Conservation (phyloP, 2,113 vertebrate species). For the Panurus biarmicus region DNA sequence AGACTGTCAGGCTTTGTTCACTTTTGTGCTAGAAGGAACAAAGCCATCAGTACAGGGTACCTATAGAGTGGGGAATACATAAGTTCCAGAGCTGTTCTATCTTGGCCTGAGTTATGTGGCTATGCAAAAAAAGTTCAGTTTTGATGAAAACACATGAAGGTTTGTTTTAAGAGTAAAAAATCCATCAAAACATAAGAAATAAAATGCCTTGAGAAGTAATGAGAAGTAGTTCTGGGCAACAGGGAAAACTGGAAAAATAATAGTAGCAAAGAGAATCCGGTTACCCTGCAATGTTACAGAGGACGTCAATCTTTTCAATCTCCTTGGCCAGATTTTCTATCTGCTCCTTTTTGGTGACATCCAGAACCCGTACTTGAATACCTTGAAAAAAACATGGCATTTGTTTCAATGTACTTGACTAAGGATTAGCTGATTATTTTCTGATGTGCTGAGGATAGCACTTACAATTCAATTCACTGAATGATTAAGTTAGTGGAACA, state of each 20-base stretch:
- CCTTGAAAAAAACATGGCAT: slow-evolving; percentile 61
- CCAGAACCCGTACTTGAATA: slow-evolving; percentile 81
- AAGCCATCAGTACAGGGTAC: not conserved
- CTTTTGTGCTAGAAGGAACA: not conserved
- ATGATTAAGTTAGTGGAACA: not conserved
- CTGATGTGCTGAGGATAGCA: not conserved
- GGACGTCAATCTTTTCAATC: slow-evolving; percentile 83
- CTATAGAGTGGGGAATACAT: fast-evolving
- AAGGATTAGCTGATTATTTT: not conserved
- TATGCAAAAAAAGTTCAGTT: not conserved
- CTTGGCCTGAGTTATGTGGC: not conserved
- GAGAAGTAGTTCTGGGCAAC: not conserved
- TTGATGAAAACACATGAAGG: not conserved
- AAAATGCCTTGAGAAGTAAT: not conserved
- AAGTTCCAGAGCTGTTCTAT: not conserved
- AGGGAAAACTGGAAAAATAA: not conserved
- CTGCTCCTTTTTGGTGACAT: slow-evolving; percentile 90
- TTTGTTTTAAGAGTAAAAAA: not conserved
- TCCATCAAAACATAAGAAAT: not conserved
- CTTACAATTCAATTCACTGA: not conserved
- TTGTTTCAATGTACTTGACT: not conserved
- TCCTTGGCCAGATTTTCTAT: slow-evolving; percentile 86
- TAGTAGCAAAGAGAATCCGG: not conserved
- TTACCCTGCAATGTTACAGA: slow-evolving; percentile 95
- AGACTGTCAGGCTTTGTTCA: not conserved